Evolutionary conservation across 2,797 vertebrate genomes (phyloP), one percentile per base, ranked within the genome.

Genomic region (Sebastes goodei): DNA sequence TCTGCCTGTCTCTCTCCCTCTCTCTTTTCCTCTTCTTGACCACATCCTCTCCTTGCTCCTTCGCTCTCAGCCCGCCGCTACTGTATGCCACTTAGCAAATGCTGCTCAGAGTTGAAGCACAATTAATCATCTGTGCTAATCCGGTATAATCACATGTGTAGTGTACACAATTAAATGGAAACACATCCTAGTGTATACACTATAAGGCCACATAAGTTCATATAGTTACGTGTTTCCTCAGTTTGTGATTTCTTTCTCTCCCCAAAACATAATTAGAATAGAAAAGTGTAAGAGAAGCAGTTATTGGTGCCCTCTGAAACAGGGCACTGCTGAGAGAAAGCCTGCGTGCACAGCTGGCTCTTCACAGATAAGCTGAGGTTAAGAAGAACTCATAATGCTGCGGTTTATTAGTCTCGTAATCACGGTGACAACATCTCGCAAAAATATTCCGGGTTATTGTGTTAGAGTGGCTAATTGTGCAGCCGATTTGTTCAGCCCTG

Each of bases 281-380:
- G 10, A 35, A 25, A 46, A 59, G 3, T 29, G 5, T 20, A 20
- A 46, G 17, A 46, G 21, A 53, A 62, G 29, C 23, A 29, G 20
- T 61, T 57, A n/a, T 21, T 29, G 7, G 3, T 75, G 25, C 17
- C 38, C 30, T 67, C 14, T 71, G 6, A 69, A 85, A 35, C 25
- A 10, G 38, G 17, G 7, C 20, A 1, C 11, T 0, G 29, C 46
- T 49, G 53, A 71, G 38, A 49, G 23, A 57, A 60, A 57, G 53
- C 11, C 56, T 7, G 23, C 20, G 3, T 68, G 64, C 80, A 80
- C 89, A 78, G 74, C 89, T 86, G 86, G 65, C 27, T 66, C 38
- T 52, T 72, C 49, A 23, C 4, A 84, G 86, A 92, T 90, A 90
- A 88, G 74, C 32, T 53, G 76, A 73, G 59, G 61, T 85, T 70